phyloP scores from a whole-genome alignment of 30 jellyfish, hydroid and myxozoan species.

The Morbakka virulenta region DNA sequence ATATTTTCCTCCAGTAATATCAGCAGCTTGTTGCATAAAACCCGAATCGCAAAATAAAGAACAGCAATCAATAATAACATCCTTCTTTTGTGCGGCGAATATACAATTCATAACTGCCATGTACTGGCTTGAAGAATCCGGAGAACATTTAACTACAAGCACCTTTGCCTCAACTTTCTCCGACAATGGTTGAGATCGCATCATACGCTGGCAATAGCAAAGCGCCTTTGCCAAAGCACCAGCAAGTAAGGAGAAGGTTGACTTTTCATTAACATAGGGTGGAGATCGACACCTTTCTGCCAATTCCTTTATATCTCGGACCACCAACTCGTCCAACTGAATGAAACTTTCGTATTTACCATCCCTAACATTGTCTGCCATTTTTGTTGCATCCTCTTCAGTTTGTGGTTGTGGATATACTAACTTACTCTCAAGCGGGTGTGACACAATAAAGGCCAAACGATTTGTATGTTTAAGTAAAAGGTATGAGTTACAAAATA shows the following conservation, averaged over 20 bases:
- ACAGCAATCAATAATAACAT: conserved; percentile 63
- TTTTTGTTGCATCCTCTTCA: conserved; percentile 9
- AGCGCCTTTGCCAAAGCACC: conserved; percentile 91
- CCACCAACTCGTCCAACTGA: conserved; percentile 45
- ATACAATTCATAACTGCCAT: conserved; percentile 90
- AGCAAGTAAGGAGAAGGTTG: conserved; percentile 45
- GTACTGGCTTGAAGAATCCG: conserved; percentile 80
- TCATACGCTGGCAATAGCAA: conserved; percentile 64
- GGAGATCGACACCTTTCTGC: no score
- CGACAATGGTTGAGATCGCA: no score
- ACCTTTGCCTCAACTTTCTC: no score
- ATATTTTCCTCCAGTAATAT: conserved; percentile 83
- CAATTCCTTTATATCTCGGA: conserved; percentile 42
- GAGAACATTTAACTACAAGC: conserved; percentile 63
- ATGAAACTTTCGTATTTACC: conserved; percentile 86
- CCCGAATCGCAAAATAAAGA: conserved; percentile 60
- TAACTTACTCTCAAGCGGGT: conserved; percentile 28
- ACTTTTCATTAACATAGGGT: neutral
- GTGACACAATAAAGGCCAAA: conserved; percentile 76
- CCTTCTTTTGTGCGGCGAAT: conserved; percentile 89
- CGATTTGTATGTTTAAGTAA: conserved; percentile 77
- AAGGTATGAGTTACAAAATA: conserved; percentile 81
- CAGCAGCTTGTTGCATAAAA: conserved; percentile 88
- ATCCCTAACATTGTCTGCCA: conserved; percentile 25
- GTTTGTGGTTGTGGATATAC: conserved; percentile 75